Base-by-base conservation (phyloP, 92 coral and sea anemone genomes). In the Isaurus tuberculatus region DNA sequence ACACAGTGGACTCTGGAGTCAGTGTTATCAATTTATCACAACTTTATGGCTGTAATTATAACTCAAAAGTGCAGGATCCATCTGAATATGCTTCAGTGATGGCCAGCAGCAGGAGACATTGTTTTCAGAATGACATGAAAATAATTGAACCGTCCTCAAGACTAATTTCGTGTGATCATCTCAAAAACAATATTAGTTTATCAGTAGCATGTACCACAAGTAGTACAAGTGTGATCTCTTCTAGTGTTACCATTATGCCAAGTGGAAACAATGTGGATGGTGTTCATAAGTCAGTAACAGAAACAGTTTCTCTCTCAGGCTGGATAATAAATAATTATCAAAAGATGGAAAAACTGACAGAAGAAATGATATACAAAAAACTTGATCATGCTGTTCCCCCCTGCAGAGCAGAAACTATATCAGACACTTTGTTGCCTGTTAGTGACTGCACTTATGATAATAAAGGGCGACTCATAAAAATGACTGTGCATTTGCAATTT, bases 371-470 rank as follows among this genome's bases (percentile, higher is more conserved):
- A 49, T 53, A 26, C 36, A 25, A 20, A 77, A 43, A 57, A 4
- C 13, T 25, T 36, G n/a, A 30, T 37, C 15, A 31, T 58, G 22
- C 82, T 36, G 25, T 58, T 34, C 36, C 43, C 25, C 30, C 69
- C 5, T 36, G 70, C 69, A 70, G 55, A 49, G 58, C 55, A 7
- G 70, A 37, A 58, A 4, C 15, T 16, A 8, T 28, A 33, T 30
- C 1, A 5, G 26, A 10, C 16, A 36, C 8, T 34, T 26, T 77
- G 29, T 4, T 77, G 8, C 82, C 82, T 5, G 68, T 77, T 13
- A 77, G 82, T 61, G 68, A 55, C 4, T 77, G 82, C 15, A 46
- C 33, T 37, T 77, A 57, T 77, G 82, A 77, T 27, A 15, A 8
- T 0, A 3, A 58, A 58, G 82, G 82, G 2, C 67, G 82, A 25